phyloP scores from a whole-genome alignment of 2,888 invertebrate species.

The Dryobotodes eremita region DNA sequence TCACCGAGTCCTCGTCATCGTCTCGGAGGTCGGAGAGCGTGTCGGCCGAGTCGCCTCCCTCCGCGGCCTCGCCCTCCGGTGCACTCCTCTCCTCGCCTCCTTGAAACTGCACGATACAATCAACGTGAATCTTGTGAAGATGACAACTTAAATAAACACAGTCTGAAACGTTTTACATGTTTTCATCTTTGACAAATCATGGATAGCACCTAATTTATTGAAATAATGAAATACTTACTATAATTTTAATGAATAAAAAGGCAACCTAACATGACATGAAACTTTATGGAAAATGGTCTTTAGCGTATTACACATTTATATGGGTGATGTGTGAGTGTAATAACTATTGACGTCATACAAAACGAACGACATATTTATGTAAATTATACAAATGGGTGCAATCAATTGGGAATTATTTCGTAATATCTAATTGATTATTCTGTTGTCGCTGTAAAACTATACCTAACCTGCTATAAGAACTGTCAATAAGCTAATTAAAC shows the following conservation, averaged over 20 bases:
- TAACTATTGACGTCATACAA: conserved; percentile 1
- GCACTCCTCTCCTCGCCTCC: conserved; percentile 83
- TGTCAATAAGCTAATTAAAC: neutral
- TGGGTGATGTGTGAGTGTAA: neutral
- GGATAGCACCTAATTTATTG: neutral
- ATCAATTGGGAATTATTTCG: neutral
- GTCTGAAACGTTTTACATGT: neutral
- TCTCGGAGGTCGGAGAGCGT: conserved; percentile 89
- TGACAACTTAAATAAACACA: conserved; percentile 31
- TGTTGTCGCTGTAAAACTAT: neutral
- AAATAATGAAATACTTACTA: neutral
- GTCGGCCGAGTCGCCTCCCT: conserved; percentile 82
- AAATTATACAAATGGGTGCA: neutral
- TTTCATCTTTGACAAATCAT: conserved; percentile 16
- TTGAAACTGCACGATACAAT: conserved; percentile 76
- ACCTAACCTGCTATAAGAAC: neutral
- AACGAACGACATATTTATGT: conserved; percentile 1
- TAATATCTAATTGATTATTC: neutral
- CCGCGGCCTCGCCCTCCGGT: conserved; percentile 77
- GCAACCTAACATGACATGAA: neutral
- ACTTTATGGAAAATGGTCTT: neutral
- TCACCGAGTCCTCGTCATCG: conserved; percentile 93
- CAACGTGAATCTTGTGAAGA: conserved; percentile 41
- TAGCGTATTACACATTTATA: neutral
- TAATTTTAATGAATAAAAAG: neutral